These are phyloP conservation scores for Xestia sexstrigata DNA, from an alignment of 2,888 invertebrate genomes.

Conservation along the genomic window DNA sequence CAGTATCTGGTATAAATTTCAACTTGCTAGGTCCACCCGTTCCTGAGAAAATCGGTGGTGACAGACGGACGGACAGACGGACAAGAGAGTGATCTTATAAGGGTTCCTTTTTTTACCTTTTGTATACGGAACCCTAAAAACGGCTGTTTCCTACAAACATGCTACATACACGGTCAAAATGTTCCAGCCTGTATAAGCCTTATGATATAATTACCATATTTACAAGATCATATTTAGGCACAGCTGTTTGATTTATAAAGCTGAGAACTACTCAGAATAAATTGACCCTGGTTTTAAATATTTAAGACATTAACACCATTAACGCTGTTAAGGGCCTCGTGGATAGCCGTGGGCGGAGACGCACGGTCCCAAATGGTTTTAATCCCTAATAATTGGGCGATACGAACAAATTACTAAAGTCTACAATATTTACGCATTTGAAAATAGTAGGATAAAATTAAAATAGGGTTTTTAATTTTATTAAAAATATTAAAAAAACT, in stretches of 20 bases:
- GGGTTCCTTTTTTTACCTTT: too few species aligned
- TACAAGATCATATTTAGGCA: not conserved
- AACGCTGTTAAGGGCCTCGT: not conserved
- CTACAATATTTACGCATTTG: not conserved
- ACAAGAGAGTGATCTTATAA: too few species aligned
- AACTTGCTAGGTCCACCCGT: too few species aligned
- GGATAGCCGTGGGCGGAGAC: not conserved
- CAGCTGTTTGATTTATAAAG: constrained; percentile 6
- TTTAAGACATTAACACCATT: constrained; percentile 19
- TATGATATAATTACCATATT: too few species aligned
- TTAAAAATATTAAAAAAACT: too few species aligned
- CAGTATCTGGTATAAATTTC: too few species aligned
- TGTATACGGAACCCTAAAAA: too few species aligned
- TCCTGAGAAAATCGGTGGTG: too few species aligned
- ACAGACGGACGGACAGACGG: too few species aligned
- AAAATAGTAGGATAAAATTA: not conserved
- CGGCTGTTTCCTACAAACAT: too few species aligned
- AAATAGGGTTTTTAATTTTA: not conserved
- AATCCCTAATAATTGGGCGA: not conserved
- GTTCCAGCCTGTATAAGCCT: too few species aligned
- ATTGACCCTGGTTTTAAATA: constrained; percentile 8
- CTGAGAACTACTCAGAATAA: constrained; percentile 23
- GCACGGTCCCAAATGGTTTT: not conserved
- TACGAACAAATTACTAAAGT: not conserved
- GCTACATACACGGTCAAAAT: too few species aligned